Conservation (phyloP, 2,797 vertebrate species). For the Philypnodon macrostomus region DNA sequence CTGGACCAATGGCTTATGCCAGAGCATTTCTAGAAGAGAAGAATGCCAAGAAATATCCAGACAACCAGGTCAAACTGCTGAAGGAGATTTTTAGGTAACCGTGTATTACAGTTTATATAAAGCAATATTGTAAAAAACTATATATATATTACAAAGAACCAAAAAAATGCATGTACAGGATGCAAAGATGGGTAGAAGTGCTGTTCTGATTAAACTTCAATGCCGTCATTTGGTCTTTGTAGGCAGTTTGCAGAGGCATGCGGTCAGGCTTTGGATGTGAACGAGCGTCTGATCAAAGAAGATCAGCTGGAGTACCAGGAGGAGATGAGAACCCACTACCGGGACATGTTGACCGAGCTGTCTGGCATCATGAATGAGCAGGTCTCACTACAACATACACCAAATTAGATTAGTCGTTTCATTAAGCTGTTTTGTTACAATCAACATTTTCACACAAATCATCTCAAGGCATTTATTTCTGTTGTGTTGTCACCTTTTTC, state of each 20-base stretch:
- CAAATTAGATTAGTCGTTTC: conserved; percentile 5
- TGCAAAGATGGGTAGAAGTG: too few relatives aligned
- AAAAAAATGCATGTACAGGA: too few relatives aligned
- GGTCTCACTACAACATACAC: conserved; percentile 69
- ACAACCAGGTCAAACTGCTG: conserved; percentile 96
- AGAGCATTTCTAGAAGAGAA: conserved; percentile 95
- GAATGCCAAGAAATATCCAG: conserved; percentile 96
- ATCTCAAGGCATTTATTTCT: conserved; percentile 16
- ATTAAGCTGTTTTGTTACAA: background rate
- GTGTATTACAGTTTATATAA: background rate
- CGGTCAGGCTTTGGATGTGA: conserved; percentile 93
- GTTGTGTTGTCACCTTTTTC: conserved; percentile 19
- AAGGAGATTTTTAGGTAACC: conserved; percentile 96
- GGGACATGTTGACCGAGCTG: conserved; percentile 92
- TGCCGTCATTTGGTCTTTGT: conserved; percentile 22
- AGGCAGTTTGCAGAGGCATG: conserved; percentile 96
- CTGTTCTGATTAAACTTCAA: background rate
- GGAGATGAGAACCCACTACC: conserved; percentile 95
- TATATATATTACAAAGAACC: too few relatives aligned
- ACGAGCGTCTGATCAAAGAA: conserved; percentile 95
- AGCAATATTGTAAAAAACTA: too few relatives aligned
- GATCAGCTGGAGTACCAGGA: conserved; percentile 98
- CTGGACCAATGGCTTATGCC: conserved; percentile 97
- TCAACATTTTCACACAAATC: conserved; percentile 4
- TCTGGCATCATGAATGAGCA: conserved; percentile 94